Evolutionary conservation across 2,888 invertebrate genomes (phyloP), one percentile per base, ranked within the genome.

Genomic region (Drosophila histrio): DNA sequence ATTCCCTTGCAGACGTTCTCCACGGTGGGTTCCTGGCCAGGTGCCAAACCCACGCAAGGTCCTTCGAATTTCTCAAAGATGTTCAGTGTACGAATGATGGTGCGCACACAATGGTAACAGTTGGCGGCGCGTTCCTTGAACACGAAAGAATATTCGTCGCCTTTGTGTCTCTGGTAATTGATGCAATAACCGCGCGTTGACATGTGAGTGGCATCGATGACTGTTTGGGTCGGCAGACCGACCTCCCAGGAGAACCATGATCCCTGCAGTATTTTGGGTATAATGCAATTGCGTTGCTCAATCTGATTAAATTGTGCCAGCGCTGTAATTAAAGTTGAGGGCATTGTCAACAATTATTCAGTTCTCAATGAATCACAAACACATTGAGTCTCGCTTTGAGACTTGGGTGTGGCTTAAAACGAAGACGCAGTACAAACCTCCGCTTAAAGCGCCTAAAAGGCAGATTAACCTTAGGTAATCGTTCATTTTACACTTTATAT

Each of bases 171-270:
- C 83, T 94, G 93, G 71, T 96, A 94, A 72, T 95, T 94, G 5
- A 96, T 93, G 89, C 97, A 97, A 61, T 92, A 92, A 41, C 97
- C 97, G 89, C 94, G 93, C 76, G 93, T 93, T 7, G 95, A 94
- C 96, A 97, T 97, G 38, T 94, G 94, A 62, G 94, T 94, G 0
- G 95, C 95, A 92, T 97, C 96, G 53, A 98, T 95, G 89, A 96
- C 95, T 0, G 97, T 97, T 44, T 95, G 93, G 0, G 96, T 97
- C 83, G 97, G 96, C 82, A 77, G 24, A 8, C 97, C 97, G 92
- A 95, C 95, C 93, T 98, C 97, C 93, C 97, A 96, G 2, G 97
- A 97, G 92, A 97, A 98, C 98, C 98, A 98, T 28, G 96, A 94
- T 64, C 97, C 97, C 84, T 96, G 93, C 47, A 98, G 91, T 43